Base-by-base conservation (phyloP, 2,888 invertebrate species). In the Acleris sparsana region DNA sequence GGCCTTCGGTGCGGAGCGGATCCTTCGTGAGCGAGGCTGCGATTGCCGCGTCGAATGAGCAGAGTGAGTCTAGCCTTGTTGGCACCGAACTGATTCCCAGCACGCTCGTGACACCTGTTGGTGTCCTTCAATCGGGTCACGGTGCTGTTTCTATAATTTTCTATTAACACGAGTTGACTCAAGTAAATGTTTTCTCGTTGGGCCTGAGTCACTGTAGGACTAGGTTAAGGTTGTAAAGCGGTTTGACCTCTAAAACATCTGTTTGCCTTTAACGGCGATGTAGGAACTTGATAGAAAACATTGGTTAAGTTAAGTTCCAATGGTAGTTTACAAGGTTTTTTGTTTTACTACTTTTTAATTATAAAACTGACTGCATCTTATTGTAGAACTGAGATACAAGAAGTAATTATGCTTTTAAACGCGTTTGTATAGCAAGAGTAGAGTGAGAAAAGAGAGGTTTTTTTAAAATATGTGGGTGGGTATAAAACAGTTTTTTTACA, bases 41-140 rank as follows among this genome's bases (percentile, higher is more conserved):
- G 43, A 76, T 78, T 63, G 73, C 85, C 70, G 83, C 88, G 16
- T 86, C 86, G n/a, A 91, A 89, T 74, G 92, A 92, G 69, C 90
- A 89, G 70, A 87, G 92, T 92, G 81, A 90, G 90, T 88, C 78
- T 33, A 39, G 11, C 13, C 39, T 69, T 70, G 71, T 76, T 76
- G 84, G 80, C 84, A 77, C 72, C 71, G 72, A 68, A 75, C 76
- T 61, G 63, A 78, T 78, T 78, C 80, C 80, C 78, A 75, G 71
- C 76, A 75, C 72, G 76, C 75, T 77, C 70, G 74, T 82, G 82
- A 83, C 88, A 90, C 87, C 89, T 89, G 88, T 87, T 85, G 81
- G 79, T 79, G 82, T 85, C 83, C 80, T 83, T 84, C 81, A 82
- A 62, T 63, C 70, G 69, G 75, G 73, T 77, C 73, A 61, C 56